A percentile compares a stretch with the other conserved stretches of the same genome.
Conservation (phyloP, 2,888 invertebrate genomes). For the Drosophila ezoana region DNA sequence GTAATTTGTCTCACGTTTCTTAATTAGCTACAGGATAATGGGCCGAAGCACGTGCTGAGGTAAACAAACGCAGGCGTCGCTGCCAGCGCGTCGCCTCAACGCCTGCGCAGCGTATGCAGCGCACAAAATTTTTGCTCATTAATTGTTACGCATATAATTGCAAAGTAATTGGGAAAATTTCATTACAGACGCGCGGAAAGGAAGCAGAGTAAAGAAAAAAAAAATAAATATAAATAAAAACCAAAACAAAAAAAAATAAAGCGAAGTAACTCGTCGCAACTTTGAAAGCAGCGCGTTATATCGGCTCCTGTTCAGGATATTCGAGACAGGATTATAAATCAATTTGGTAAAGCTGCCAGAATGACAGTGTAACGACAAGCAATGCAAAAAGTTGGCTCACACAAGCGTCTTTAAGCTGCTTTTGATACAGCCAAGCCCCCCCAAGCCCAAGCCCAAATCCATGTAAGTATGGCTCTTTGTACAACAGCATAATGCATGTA, state of each 20-base stretch:
- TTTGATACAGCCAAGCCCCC: constrained; percentile 50
- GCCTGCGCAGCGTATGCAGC: constrained; percentile 30
- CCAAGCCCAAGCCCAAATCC: background rate
- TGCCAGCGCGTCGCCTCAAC: constrained; percentile 30
- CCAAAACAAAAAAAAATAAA: constrained; percentile 13
- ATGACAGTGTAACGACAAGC: constrained; percentile 62
- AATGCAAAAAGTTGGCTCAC: constrained; percentile 49
- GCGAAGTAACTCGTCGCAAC: constrained; percentile 35
- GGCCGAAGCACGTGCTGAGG: constrained; percentile 65
- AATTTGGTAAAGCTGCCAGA: constrained; percentile 68
- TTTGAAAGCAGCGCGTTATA: constrained; percentile 19
- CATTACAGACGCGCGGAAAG: constrained; percentile 46
- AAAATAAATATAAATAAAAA: background rate
- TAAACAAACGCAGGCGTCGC: constrained; percentile 44
- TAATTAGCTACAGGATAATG: constrained; percentile 77
- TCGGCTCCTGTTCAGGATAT: constrained; percentile 44
- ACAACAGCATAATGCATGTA: constrained; percentile 38
- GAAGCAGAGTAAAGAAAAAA: no score
- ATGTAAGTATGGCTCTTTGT: constrained; percentile 32
- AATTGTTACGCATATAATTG: constrained; percentile 72
- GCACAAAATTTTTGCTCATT: constrained; percentile 46
- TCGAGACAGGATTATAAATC: constrained; percentile 75
- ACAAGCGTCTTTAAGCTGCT: constrained; percentile 68
- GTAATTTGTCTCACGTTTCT: constrained; percentile 82
- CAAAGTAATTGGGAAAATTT: constrained; percentile 75